These are phyloP conservation scores for Hylaeus anthracinus DNA, from an alignment of 1,140 invertebrate genomes.

Conservation along the genomic window DNA sequence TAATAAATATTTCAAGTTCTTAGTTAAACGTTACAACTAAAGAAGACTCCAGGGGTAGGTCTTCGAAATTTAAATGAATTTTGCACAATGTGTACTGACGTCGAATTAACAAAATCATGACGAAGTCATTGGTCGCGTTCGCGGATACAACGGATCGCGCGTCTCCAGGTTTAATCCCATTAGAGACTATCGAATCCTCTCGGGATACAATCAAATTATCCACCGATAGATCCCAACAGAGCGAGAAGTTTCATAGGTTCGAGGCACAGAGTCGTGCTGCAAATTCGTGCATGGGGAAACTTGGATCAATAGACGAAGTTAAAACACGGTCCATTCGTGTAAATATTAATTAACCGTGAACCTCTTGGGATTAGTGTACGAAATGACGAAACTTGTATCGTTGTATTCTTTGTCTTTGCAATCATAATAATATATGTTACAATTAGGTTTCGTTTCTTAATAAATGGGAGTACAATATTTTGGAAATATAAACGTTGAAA, in stretches of 20 bases:
- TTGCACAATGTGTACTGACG: too few species aligned
- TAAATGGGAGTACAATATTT: too few species aligned
- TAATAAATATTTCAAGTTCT: background rate
- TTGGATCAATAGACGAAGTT: constrained; percentile 9
- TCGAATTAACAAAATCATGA: background rate
- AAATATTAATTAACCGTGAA: background rate
- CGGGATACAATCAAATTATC: constrained; percentile 26
- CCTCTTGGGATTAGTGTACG: background rate
- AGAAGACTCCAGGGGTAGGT: too few species aligned
- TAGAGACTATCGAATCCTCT: constrained; percentile 8
- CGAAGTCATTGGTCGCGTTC: background rate
- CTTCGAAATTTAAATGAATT: background rate
- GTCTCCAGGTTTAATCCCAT: background rate
- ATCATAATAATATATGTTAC: too few species aligned
- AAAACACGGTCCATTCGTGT: background rate
- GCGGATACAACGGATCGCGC: background rate
- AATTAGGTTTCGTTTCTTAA: too few species aligned
- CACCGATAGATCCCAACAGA: constrained; percentile 22
- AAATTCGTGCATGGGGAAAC: background rate
- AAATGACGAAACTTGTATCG: too few species aligned
- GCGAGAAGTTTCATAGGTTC: constrained; percentile 25
- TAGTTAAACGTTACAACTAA: background rate
- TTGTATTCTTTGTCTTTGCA: too few species aligned
- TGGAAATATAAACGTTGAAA: too few species aligned
- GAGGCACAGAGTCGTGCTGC: background rate